Base-by-base conservation (phyloP, 1,140 invertebrate species). In the Megalonaias nervosa region DNA sequence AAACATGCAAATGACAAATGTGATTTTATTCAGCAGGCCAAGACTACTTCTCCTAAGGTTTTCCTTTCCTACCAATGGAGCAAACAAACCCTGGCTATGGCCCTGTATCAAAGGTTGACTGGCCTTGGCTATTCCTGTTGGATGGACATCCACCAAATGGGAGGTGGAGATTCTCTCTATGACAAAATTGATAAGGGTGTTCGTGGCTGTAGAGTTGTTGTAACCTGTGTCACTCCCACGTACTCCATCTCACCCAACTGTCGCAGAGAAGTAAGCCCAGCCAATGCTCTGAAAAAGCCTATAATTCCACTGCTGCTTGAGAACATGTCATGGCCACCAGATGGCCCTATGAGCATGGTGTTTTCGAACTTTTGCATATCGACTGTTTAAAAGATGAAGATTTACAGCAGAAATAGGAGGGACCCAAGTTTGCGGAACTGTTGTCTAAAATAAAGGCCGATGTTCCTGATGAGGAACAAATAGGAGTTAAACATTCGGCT, bases 61-160 rank as follows among this genome's bases (percentile, higher is more conserved):
- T 89, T 90, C 72, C 81, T 90, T 55, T 89, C 88, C 11, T 90
- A 90, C 75, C 89, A 90, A 72, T 90, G 89, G 89, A 88, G 85
- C 14, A 84, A 82, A 75, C 89, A 90, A 80, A 75, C 83, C n/a
- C 81, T 90, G 76, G 82, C 90, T 31, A 81, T 80, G 67, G 73
- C 72, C 14, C 65, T 90, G 67, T 88, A 88, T 67, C 67, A 83
- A 55, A 69, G 80, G 19, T 79, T 90, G 59, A 82, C 76, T 19
- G 69, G 79, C 13, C 71, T 84, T 21, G 89, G 88, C 17, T 88
- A 79, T 62, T 75, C 75, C 17, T 87, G 87, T 73, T 90, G 89
- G 89, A 81, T 90, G 85, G 89, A 90, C 71, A 89, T 90, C 15
- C 80, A 84, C 59, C 89, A 90, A 79, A 90, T 90, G 89, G 89